Evolutionary conservation across 2,888 invertebrate genomes (phyloP).

Genomic region (Melieria omissa): DNA sequence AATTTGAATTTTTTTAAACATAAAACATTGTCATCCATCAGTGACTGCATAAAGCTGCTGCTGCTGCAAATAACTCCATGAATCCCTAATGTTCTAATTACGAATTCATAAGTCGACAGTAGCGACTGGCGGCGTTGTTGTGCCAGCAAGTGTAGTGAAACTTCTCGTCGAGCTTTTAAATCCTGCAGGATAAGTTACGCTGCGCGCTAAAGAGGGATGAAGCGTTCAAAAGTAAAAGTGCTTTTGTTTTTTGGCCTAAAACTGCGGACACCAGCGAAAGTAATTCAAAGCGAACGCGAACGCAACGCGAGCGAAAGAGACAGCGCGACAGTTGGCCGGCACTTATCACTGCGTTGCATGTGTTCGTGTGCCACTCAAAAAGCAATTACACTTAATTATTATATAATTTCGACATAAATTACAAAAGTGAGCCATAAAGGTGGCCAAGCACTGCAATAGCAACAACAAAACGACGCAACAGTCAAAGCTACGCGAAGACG

Average conservation of each 20-base stretch:
- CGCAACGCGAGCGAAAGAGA: not conserved
- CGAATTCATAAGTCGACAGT: constrained; percentile 17
- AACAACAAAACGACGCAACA: not conserved
- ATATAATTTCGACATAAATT: constrained; percentile 21
- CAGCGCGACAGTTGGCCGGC: not conserved
- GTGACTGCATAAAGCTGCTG: too few species aligned
- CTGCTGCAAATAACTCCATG: not conserved
- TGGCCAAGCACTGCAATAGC: not conserved
- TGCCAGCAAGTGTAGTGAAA: too few species aligned
- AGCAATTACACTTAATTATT: constrained; percentile 12
- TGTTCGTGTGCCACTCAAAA: not conserved
- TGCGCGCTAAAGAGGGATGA: not conserved
- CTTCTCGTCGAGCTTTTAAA: too few species aligned
- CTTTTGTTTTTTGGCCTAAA: not conserved
- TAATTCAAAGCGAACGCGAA: not conserved
- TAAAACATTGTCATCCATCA: too few species aligned
- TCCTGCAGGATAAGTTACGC: too few species aligned
- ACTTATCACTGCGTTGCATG: too few species aligned
- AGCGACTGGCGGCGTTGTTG: too few species aligned
- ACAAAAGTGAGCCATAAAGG: constrained; percentile 10
- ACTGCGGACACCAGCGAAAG: constrained; percentile 1
- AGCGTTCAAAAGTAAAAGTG: not conserved
- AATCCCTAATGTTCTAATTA: constrained; percentile 21
- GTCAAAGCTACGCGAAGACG: not conserved
- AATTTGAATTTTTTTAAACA: too few species aligned